Evolutionary conservation across 2,888 invertebrate genomes (phyloP).

Genomic region (Macrophya annulata): DNA sequence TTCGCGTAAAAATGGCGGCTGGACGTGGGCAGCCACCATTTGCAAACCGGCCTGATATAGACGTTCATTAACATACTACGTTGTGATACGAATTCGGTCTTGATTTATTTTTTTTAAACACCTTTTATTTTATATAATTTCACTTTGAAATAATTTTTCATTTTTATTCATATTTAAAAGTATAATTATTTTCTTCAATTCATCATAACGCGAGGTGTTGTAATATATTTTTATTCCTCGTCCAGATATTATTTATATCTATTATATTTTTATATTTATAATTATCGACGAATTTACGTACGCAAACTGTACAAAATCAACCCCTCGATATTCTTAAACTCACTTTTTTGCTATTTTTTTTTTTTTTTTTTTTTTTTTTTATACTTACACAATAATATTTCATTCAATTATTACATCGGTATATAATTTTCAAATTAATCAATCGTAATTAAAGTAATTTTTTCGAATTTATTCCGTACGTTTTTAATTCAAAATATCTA

Average conservation of each 20-base stretch:
- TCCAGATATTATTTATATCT: neutral
- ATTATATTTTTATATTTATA: no score
- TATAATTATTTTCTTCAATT: neutral
- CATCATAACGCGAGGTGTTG: no score
- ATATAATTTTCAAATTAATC: no score
- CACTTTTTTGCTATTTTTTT: no score
- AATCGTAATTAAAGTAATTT: no score
- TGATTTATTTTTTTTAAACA: neutral
- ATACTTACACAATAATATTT: no score
- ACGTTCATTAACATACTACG: constrained; percentile 65
- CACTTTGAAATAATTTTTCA: neutral
- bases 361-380: no score
- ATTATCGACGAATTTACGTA: neutral
- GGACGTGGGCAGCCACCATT: constrained; percentile 66
- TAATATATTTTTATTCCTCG: neutral
- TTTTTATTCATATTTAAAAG: neutral
- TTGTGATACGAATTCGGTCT: constrained; percentile 40
- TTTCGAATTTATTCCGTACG: no score
- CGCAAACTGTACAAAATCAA: neutral
- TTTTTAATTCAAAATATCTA: no score
- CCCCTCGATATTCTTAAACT: neutral
- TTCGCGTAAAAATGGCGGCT: constrained; percentile 68
- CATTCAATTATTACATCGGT: no score
- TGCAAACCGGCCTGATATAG: constrained; percentile 65
- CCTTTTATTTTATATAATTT: neutral